A percentile compares a stretch with the other conserved stretches of the same genome.
Evolutionary conservation across 1,140 invertebrate genomes (phyloP).

Genomic region (Pantala flavescens): DNA sequence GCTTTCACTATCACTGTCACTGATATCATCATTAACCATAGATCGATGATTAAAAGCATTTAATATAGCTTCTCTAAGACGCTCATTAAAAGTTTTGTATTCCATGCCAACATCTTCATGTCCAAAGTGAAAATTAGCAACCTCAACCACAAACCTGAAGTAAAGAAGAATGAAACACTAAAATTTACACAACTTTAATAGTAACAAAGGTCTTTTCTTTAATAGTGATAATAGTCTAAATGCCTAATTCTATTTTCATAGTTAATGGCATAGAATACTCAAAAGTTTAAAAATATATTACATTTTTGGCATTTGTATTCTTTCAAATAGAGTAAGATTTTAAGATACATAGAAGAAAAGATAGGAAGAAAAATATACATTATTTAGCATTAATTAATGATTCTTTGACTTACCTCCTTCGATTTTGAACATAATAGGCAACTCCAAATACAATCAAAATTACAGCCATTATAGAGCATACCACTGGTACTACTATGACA

Average conservation of each 20-base stretch:
- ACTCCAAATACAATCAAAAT: slow-evolving; percentile 74
- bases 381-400: too few relatives aligned
- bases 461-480: slow-evolving; percentile 63
- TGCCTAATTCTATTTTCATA: too few relatives aligned
- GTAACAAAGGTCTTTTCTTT: too few relatives aligned
- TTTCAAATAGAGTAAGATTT: too few relatives aligned
- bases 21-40: neutral
- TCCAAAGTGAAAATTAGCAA: slow-evolving; percentile 80
- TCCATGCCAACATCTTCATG: slow-evolving; percentile 61
- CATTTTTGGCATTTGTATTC: too few relatives aligned
- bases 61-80: slow-evolving; percentile 63
- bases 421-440: slow-evolving; percentile 69
- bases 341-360: too few relatives aligned
- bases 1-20: neutral
- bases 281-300: too few relatives aligned
- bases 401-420: slow-evolving; percentile 45
- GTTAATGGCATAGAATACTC: too few relatives aligned
- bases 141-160: slow-evolving; percentile 64
- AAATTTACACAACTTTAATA: slow-evolving; percentile 12
- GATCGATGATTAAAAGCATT: slow-evolving; percentile 39
- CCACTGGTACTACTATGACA: slow-evolving; percentile 72
- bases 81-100: slow-evolving; percentile 72
- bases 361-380: too few relatives aligned
- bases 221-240: too few relatives aligned
- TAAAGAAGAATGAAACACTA: slow-evolving; percentile 24